phyloP scores from a whole-genome alignment of 2,888 invertebrate genomes.

The Strigamia transsilvanica region DNA sequence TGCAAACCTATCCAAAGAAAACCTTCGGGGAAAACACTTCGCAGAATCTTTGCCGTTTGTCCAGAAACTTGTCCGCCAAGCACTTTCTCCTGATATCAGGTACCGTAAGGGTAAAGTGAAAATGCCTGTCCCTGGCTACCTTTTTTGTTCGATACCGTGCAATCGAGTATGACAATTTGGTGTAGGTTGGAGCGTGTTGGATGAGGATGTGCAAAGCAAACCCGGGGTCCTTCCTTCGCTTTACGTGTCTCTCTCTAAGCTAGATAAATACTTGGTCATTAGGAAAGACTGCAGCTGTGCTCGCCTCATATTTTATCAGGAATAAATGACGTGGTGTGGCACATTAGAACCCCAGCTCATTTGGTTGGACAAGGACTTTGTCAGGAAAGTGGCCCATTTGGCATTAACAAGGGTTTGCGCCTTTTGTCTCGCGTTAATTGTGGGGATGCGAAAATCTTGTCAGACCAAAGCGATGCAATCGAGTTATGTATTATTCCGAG shows the following conservation, averaged over 20 bases:
- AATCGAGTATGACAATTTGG: not conserved
- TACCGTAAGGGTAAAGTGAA: no score
- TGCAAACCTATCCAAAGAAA: not conserved
- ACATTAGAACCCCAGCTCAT: constrained; percentile 42
- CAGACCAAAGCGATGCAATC: constrained; percentile 1
- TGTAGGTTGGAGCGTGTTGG: not conserved
- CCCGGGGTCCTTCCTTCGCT: not conserved
- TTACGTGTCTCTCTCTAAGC: constrained; percentile 50
- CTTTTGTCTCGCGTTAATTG: constrained; percentile 15
- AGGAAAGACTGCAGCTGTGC: constrained; percentile 54
- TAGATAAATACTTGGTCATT: constrained; percentile 54
- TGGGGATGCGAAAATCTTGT: constrained; percentile 21
- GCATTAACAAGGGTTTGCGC: not conserved
- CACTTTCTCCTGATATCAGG: no score
- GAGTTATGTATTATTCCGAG: constrained; percentile 10
- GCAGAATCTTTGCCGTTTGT: not conserved
- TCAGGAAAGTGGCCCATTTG: constrained; percentile 3
- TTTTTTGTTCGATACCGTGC: no score
- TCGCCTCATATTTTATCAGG: constrained; percentile 52
- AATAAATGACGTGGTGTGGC: constrained; percentile 53
- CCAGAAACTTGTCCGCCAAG: not conserved
- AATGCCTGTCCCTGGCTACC: no score
- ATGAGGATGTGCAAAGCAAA: not conserved
- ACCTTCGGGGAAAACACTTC: not conserved
- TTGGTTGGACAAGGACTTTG: constrained; percentile 39